phyloP scores from a whole-genome alignment of 2,113 vertebrate species.

The Pluvianellus socialis region DNA sequence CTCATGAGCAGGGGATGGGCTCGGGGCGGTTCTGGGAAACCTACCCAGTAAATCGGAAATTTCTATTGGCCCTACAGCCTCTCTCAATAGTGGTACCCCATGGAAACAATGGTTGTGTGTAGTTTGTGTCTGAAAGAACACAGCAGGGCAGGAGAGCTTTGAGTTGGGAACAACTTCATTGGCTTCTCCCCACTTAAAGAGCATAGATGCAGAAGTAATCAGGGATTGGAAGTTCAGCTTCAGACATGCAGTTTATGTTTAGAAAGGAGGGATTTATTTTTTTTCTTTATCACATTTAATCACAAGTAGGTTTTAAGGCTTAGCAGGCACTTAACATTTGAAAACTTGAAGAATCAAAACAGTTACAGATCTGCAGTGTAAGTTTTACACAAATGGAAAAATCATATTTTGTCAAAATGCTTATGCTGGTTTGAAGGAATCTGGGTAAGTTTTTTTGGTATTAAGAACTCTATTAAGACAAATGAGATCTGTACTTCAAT shows the following conservation, averaged over 20 bases:
- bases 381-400: neutral
- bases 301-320: neutral
- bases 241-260: neutral
- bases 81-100: fast-evolving
- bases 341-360: neutral
- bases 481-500: neutral
- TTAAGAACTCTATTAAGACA: neutral
- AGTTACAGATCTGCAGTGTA: neutral
- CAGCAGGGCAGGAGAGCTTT: neutral
- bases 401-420: neutral
- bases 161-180: neutral
- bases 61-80: neutral
- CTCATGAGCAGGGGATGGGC: neutral
- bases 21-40: neutral
- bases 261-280: neutral
- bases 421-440: neutral
- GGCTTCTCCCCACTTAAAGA: neutral
- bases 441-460: neutral
- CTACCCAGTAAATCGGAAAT: neutral
- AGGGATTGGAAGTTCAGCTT: neutral
- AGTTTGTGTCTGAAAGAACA: neutral
- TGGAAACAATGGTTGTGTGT: neutral
- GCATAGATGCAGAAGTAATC: neutral
- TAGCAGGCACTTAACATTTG: neutral
- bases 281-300: neutral